A percentile compares a stretch with the other conserved stretches of the same genome.
Evolutionary conservation across 2,888 invertebrate species (phyloP).

Genomic region (Cantharis lateralis): DNA sequence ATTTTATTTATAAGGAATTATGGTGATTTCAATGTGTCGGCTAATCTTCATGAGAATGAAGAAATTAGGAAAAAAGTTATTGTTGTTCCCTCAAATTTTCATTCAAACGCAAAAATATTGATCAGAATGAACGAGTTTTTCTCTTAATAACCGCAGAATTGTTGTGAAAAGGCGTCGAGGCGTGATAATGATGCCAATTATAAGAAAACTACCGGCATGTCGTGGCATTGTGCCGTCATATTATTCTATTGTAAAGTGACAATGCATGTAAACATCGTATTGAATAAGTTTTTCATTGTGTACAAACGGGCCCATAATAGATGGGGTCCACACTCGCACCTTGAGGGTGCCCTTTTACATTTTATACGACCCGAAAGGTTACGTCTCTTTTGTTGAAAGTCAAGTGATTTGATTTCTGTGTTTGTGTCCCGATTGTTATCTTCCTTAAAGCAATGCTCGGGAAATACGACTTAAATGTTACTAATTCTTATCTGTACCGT

Average conservation of each 20-base stretch:
- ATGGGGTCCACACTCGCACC: slow-evolving; percentile 34
- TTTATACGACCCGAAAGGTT: slow-evolving; percentile 26
- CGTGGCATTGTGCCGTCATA: slow-evolving; percentile 47
- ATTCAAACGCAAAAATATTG: slow-evolving; percentile 15
- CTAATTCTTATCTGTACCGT: slow-evolving; percentile 15
- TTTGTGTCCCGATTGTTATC: slow-evolving; percentile 22
- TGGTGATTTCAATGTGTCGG: background rate
- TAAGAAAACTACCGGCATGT: slow-evolving; percentile 46
- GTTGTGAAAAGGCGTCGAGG: slow-evolving; percentile 46
- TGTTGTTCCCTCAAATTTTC: slow-evolving; percentile 18
- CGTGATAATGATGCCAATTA: slow-evolving; percentile 54
- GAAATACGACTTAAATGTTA: slow-evolving; percentile 19
- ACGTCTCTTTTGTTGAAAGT: slow-evolving; percentile 44
- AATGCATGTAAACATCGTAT: slow-evolving; percentile 52
- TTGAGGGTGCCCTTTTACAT: slow-evolving; percentile 30
- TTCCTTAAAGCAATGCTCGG: background rate
- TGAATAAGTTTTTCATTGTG: slow-evolving; percentile 42
- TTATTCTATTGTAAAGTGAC: slow-evolving; percentile 49
- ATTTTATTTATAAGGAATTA: background rate
- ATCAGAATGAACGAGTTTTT: slow-evolving; percentile 19
- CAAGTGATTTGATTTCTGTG: slow-evolving; percentile 46
- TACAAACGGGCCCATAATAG: slow-evolving; percentile 31
- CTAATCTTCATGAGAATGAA: slow-evolving; percentile 28
- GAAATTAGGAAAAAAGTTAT: background rate
- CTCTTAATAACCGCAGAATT: slow-evolving; percentile 28